These are phyloP conservation scores for Plestiodon gilberti DNA, from an alignment of 2,113 vertebrate species.

Conservation along the genomic window DNA sequence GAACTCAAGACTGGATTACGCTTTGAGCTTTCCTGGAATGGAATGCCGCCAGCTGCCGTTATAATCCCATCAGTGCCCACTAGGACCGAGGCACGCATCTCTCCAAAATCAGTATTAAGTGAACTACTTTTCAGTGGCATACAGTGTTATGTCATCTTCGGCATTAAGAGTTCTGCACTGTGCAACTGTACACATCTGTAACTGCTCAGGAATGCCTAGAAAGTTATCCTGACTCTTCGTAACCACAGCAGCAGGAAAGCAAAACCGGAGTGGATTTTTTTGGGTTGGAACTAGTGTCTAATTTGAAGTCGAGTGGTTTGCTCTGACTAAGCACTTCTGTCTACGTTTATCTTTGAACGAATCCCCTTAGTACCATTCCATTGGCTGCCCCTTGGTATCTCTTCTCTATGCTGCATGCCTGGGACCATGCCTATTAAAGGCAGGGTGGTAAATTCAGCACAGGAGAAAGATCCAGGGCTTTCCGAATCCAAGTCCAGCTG, in stretches of 20 bases:
- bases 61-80: slow-evolving; percentile 37
- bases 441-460: neutral
- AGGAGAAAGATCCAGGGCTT: neutral
- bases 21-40: slow-evolving; percentile 51
- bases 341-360: neutral
- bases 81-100: slow-evolving; percentile 34
- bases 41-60: slow-evolving; percentile 50
- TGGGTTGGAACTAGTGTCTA: slow-evolving; percentile 7
- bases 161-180: slow-evolving; percentile 48
- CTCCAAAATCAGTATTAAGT: slow-evolving; percentile 39
- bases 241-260: slow-evolving; percentile 24
- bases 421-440: neutral
- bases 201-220: slow-evolving; percentile 49
- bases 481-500: too few relatives aligned
- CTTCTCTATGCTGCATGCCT: slow-evolving; percentile 21
- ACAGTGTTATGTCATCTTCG: slow-evolving; percentile 36
- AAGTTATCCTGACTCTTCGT: slow-evolving; percentile 44
- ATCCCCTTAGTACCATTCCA: neutral
- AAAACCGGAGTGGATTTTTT: neutral
- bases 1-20: slow-evolving; percentile 50
- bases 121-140: slow-evolving; percentile 55
- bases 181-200: slow-evolving; percentile 60
- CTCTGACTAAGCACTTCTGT: slow-evolving; percentile 29
- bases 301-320: slow-evolving; percentile 6
- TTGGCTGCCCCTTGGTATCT: neutral